Evolutionary conservation across 2,113 vertebrate species (phyloP).

Genomic region (Python bivittatus): DNA sequence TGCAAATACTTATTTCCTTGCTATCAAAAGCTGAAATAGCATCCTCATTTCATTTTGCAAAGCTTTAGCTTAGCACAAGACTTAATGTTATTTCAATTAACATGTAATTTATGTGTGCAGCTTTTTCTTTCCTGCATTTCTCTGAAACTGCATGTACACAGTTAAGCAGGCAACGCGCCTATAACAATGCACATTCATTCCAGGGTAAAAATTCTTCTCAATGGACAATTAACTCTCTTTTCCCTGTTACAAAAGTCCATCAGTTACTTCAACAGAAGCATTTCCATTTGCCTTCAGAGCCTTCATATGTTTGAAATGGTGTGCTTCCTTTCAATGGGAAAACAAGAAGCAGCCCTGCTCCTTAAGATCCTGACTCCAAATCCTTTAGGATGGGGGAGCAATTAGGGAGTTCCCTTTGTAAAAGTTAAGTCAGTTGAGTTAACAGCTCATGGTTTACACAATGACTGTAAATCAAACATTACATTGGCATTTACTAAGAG

Average conservation of each 20-base stretch:
- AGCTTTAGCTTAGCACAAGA: neutral
- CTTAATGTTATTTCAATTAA: conserved; percentile 8
- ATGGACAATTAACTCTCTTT: neutral
- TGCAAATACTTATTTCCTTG: neutral
- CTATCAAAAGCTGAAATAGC: neutral
- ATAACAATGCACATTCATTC: conserved; percentile 10
- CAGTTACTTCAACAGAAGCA: rapidly evolving
- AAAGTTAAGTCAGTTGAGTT: neutral
- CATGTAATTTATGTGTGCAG: conserved; percentile 13
- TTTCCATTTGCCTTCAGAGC: conserved; percentile 28
- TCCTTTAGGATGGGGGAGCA: rapidly evolving
- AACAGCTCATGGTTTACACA: neutral
- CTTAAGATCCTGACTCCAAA: neutral
- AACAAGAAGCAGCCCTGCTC: neutral
- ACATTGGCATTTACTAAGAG: neutral
- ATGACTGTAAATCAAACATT: rapidly evolving
- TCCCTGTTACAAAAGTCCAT: rapidly evolving
- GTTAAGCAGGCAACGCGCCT: neutral
- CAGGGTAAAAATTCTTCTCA: neutral
- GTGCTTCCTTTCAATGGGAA: neutral
- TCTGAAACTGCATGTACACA: neutral
- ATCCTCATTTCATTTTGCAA: conserved; percentile 30
- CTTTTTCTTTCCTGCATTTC: conserved; percentile 31
- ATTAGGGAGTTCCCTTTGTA: neutral
- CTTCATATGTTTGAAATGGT: neutral